These are phyloP conservation scores for Drosophila heteroneura DNA, from an alignment of 2,888 invertebrate species.

Conservation along the genomic window DNA sequence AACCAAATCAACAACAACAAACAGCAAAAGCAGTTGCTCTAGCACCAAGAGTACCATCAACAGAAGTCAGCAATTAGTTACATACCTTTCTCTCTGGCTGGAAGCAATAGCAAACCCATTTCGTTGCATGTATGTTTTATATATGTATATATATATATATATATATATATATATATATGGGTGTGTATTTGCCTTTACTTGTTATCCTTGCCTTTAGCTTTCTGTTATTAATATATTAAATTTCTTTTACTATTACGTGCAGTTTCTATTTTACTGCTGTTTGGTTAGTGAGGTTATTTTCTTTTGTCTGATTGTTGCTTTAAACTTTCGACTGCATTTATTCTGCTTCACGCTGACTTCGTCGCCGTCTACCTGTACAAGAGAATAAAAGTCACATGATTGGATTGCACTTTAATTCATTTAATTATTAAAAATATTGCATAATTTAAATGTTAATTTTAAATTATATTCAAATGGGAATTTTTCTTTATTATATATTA, in stretches of 20 bases:
- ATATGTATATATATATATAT: not conserved
- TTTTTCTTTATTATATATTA: not conserved
- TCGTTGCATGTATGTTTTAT: conserved; percentile 62
- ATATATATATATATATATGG: not conserved
- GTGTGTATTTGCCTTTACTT: not conserved
- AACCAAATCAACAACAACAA: conserved; percentile 9
- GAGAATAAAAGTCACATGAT: conserved; percentile 31
- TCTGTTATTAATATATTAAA: conserved; percentile 32
- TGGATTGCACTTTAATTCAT: conserved; percentile 31
- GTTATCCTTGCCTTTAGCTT: conserved; percentile 8
- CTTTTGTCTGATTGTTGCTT: conserved; percentile 36
- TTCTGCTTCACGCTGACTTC: conserved; percentile 33
- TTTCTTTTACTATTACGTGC: conserved; percentile 42
- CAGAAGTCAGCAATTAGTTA: conserved; percentile 19
- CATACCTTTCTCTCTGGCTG: conserved; percentile 73
- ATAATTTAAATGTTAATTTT: not conserved
- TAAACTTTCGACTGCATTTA: conserved; percentile 10
- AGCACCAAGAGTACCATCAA: conserved; percentile 2
- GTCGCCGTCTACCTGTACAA: conserved; percentile 42
- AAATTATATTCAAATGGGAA: not conserved
- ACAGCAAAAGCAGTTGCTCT: not conserved
- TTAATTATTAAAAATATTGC: not conserved
- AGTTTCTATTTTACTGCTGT: conserved; percentile 23
- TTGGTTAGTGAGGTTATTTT: conserved; percentile 6
- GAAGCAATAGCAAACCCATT: conserved; percentile 71